Conservation (phyloP, 2,113 vertebrate species). For the Xiphias gladius region DNA sequence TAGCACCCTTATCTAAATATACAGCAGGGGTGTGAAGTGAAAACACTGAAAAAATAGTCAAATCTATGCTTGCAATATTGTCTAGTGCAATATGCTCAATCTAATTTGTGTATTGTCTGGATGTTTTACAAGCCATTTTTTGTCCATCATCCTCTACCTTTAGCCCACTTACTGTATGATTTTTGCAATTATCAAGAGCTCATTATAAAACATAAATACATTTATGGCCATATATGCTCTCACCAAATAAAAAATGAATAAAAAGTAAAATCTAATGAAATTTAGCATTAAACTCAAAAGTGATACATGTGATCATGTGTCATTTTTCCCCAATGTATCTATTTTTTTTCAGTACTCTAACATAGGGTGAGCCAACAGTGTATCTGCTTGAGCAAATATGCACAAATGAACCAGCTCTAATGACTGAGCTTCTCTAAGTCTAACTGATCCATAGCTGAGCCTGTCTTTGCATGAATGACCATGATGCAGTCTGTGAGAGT, state of each 20-base stretch:
- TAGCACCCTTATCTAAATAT: background rate
- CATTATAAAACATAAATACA: background rate
- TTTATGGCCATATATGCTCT: background rate
- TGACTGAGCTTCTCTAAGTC: slow-evolving; percentile 57
- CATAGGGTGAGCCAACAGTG: background rate
- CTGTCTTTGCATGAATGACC: slow-evolving; percentile 70
- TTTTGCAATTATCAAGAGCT: no score
- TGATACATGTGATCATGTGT: background rate
- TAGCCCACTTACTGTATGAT: no score
- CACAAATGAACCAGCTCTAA: slow-evolving; percentile 21
- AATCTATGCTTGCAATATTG: background rate
- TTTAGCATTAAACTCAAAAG: background rate
- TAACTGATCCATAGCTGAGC: slow-evolving; percentile 67
- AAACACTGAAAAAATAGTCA: background rate
- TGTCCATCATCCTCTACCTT: background rate
- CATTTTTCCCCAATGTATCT: background rate
- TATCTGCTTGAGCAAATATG: slow-evolving; percentile 48
- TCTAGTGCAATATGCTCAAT: background rate
- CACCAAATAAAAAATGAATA: background rate
- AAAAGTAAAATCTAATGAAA: background rate
- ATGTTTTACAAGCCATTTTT: background rate
- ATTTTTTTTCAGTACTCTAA: background rate
- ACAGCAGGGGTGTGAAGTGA: background rate
- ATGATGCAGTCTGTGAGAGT: slow-evolving; percentile 63
- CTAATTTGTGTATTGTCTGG: background rate